Evolutionary conservation across 2,113 vertebrate genomes (phyloP).

Genomic region (Coreoperca whiteheadi): DNA sequence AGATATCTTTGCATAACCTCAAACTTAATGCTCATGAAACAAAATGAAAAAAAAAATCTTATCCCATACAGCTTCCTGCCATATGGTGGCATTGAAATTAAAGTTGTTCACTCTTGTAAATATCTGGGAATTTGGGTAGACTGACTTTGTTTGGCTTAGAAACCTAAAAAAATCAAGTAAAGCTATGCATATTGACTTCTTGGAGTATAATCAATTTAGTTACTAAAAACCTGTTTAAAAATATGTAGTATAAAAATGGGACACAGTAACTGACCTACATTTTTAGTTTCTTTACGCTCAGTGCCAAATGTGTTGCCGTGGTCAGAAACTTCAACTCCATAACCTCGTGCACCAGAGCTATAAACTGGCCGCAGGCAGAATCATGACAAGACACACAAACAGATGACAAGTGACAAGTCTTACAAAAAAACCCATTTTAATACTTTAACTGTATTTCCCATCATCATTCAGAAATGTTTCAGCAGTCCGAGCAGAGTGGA

Average conservation of each 20-base stretch:
- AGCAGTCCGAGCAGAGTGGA: slow-evolving; percentile 59
- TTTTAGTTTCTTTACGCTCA: neutral
- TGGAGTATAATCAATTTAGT: neutral
- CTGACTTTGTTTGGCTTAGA: neutral
- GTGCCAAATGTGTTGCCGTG: neutral
- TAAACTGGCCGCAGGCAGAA: neutral
- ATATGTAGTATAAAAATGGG: neutral
- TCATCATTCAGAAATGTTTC: slow-evolving; percentile 74
- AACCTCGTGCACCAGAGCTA: neutral
- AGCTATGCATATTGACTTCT: neutral
- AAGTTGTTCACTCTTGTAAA: neutral
- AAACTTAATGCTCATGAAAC: neutral
- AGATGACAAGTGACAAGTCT: slow-evolving; percentile 51
- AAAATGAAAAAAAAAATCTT: neutral
- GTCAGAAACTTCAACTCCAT: neutral
- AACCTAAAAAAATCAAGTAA: neutral
- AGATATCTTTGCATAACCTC: neutral
- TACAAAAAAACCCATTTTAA: slow-evolving; percentile 82
- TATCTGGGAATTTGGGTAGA: neutral
- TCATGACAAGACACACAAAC: slow-evolving; percentile 31
- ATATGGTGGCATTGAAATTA: neutral
- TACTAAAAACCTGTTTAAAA: neutral
- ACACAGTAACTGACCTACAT: neutral
- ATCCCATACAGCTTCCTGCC: neutral
- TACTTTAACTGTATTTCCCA: slow-evolving; percentile 75